phyloP scores from a whole-genome alignment of 2,113 vertebrate species.

The Aviceda subcristata region DNA sequence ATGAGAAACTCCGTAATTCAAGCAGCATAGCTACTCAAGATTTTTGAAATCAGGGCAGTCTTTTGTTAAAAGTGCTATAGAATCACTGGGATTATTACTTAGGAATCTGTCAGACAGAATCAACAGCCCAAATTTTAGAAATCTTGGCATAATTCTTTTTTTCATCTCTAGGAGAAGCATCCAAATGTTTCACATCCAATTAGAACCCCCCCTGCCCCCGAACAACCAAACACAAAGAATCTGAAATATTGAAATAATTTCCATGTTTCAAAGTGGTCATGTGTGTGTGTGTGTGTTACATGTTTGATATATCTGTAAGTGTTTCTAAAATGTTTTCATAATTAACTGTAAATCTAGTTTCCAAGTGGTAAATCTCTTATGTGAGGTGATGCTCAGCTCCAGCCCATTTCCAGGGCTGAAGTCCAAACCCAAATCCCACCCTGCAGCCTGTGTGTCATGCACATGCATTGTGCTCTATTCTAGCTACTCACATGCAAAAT shows the following conservation, averaged over 20 bases:
- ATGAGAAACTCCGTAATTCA: background rate
- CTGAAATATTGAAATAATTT: background rate
- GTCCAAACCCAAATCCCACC: background rate
- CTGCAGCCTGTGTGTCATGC: background rate
- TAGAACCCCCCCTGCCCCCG: too few species aligned
- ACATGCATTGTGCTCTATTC: background rate
- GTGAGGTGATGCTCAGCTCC: background rate
- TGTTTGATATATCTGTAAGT: background rate
- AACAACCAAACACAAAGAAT: background rate
- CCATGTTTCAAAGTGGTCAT: background rate
- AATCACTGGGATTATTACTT: background rate
- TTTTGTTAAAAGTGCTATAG: background rate
- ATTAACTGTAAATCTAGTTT: background rate
- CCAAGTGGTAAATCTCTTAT: background rate
- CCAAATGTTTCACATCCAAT: background rate
- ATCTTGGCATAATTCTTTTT: background rate
- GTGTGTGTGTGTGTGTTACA: background rate
- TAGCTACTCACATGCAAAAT: background rate
- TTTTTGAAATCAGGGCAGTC: background rate
- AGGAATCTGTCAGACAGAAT: background rate
- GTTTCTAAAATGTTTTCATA: background rate
- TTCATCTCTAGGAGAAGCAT: background rate
- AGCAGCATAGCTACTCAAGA: background rate
- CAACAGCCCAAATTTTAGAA: background rate
- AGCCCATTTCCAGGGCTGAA: background rate